Evolutionary conservation across 64 coral and sea anemone genomes (phyloP).

Genomic region (Montipora sp.): DNA sequence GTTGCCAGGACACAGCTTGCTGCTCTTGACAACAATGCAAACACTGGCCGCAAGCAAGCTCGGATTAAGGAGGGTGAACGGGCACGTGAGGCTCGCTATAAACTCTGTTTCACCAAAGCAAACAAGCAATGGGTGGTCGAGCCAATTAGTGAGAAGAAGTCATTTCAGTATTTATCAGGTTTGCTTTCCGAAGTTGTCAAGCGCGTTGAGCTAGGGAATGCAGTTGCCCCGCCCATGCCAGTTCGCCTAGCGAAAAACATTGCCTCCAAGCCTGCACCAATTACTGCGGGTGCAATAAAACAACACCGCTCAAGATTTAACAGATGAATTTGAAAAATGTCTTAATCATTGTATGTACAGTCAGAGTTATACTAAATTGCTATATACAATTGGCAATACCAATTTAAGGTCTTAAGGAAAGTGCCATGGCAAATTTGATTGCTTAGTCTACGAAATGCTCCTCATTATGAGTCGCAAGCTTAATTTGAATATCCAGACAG

Average conservation of each 20-base stretch:
- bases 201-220: neutral
- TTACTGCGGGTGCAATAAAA: neutral
- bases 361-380: too few relatives aligned
- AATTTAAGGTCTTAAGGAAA: too few relatives aligned
- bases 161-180: neutral
- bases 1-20: neutral
- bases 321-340: neutral
- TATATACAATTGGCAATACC: too few relatives aligned
- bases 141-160: slow-evolving; percentile 9
- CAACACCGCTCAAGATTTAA: slow-evolving; percentile 2
- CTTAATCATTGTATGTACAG: too few relatives aligned
- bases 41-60: neutral
- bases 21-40: neutral
- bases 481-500: too few relatives aligned
- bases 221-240: neutral
- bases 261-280: neutral
- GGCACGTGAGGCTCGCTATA: slow-evolving; percentile 35
- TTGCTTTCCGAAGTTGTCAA: slow-evolving; percentile 19
- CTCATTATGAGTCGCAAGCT: too few relatives aligned
- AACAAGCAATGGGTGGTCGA: slow-evolving; percentile 38
- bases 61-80: slow-evolving; percentile 4
- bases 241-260: neutral
- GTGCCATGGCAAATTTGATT: too few relatives aligned
- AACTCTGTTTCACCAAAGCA: slow-evolving; percentile 37
- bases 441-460: too few relatives aligned